Percentiles rank a stretch among this genome's conserved stretches.
phyloP scores from a whole-genome alignment of 2,113 vertebrate species.

The Anarhynchus alexandrinus region DNA sequence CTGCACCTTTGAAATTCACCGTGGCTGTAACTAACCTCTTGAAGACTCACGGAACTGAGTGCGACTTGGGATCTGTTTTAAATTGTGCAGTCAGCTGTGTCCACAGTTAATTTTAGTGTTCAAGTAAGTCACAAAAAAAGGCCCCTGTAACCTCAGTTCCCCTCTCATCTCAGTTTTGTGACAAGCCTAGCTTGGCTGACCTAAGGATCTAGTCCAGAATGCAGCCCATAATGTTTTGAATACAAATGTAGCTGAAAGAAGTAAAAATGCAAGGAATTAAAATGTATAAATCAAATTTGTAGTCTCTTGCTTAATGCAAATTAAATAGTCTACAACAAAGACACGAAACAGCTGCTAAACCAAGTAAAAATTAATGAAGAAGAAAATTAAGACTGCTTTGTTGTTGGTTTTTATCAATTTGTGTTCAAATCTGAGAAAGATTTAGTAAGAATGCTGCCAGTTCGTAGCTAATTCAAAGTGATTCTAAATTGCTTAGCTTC shows the following conservation, averaged over 20 bases:
- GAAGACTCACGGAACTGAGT: too few relatives aligned
- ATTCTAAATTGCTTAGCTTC: not conserved
- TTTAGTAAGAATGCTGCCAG: not conserved
- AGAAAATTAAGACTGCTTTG: constrained; percentile 29
- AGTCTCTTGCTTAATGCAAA: not conserved
- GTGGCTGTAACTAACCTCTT: not conserved
- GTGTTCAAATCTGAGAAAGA: not conserved
- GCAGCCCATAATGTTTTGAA: not conserved
- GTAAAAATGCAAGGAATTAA: not conserved
- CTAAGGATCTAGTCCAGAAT: not conserved
- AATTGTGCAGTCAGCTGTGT: not conserved
- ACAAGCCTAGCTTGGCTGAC: not conserved
- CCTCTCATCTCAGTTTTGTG: not conserved
- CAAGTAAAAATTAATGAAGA: constrained; percentile 33
- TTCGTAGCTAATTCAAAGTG: not conserved
- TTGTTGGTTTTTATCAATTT: not conserved
- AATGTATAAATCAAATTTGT: not conserved
- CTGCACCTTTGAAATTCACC: not conserved
- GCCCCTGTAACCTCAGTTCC: not conserved
- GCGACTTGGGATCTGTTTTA: not conserved
- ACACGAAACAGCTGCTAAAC: not conserved
- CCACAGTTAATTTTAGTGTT: not conserved
- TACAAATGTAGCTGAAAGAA: not conserved
- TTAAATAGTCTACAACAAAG: not conserved
- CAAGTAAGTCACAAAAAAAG: not conserved